phyloP scores from a whole-genome alignment of 2,888 invertebrate species.

The Oasisia sp. region DNA sequence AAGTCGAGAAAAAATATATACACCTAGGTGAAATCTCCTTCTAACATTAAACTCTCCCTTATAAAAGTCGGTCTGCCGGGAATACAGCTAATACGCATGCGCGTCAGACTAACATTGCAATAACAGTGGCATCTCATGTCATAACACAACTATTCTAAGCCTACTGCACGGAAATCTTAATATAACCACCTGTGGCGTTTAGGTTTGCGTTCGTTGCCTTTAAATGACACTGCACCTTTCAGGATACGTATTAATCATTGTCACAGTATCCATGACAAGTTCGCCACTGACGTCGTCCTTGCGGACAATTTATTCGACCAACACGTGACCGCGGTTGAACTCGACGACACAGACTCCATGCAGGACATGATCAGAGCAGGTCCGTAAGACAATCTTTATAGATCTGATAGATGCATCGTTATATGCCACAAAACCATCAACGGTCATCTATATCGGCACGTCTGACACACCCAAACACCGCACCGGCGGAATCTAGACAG shows the following conservation, averaged over 20 bases:
- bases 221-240: background rate
- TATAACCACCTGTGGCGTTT: constrained; percentile 7
- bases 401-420: too few species aligned
- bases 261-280: background rate
- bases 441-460: too few species aligned
- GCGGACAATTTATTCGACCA: background rate
- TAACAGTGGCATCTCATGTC: background rate
- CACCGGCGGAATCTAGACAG: too few species aligned
- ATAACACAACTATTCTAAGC: background rate
- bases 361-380: background rate
- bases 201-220: background rate
- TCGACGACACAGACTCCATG: background rate
- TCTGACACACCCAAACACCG: too few species aligned
- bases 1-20: background rate
- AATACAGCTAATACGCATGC: background rate
- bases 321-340: background rate
- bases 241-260: background rate
- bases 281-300: background rate
- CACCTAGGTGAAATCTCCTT: too few species aligned
- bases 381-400: background rate
- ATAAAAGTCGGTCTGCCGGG: background rate
- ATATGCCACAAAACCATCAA: too few species aligned
- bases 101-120: background rate
- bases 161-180: background rate
- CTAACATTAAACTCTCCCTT: background rate